Evolutionary conservation across 1,140 invertebrate species (phyloP).

Genomic region (Zaprionus davidi): DNA sequence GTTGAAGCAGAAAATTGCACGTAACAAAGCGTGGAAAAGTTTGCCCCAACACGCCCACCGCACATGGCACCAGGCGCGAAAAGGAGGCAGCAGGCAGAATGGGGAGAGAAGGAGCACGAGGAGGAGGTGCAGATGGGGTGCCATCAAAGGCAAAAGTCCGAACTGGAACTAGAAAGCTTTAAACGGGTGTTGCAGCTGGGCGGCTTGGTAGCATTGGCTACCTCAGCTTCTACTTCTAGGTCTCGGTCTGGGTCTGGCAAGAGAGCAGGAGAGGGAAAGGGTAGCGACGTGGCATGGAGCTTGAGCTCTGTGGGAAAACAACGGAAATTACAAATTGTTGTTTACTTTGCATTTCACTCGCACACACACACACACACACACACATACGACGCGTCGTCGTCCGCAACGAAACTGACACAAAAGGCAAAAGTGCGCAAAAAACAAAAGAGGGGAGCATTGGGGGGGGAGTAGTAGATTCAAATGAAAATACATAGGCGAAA

Average conservation of each 20-base stretch:
- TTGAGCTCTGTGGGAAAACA: constrained; percentile 47
- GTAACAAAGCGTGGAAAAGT: constrained; percentile 76
- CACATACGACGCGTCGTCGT: constrained; percentile 2
- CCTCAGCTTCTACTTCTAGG: constrained; percentile 10
- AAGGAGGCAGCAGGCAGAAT: not conserved
- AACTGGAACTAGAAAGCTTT: constrained; percentile 7
- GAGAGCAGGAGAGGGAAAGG: not conserved
- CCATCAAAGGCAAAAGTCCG: constrained; percentile 5
- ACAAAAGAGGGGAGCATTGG: constrained; percentile 20
- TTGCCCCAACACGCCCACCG: constrained; percentile 46
- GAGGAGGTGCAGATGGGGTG: not conserved
- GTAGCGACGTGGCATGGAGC: not conserved
- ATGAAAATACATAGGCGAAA: constrained; percentile 53
- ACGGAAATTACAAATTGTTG: constrained; percentile 78
- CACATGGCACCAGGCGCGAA: constrained; percentile 24
- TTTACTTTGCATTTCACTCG: constrained; percentile 76
- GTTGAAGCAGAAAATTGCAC: constrained; percentile 76
- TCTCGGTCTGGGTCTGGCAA: constrained; percentile 25
- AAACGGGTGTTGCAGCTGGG: not conserved
- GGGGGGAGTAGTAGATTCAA: not conserved
- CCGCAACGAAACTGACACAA: constrained; percentile 48
- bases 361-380: constrained; percentile 35
- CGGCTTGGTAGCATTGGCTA: not conserved
- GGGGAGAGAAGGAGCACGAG: not conserved
- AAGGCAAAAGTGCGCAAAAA: constrained; percentile 46